Conservation (phyloP, 2,113 vertebrate genomes). For the Vicugna pacos region DNA sequence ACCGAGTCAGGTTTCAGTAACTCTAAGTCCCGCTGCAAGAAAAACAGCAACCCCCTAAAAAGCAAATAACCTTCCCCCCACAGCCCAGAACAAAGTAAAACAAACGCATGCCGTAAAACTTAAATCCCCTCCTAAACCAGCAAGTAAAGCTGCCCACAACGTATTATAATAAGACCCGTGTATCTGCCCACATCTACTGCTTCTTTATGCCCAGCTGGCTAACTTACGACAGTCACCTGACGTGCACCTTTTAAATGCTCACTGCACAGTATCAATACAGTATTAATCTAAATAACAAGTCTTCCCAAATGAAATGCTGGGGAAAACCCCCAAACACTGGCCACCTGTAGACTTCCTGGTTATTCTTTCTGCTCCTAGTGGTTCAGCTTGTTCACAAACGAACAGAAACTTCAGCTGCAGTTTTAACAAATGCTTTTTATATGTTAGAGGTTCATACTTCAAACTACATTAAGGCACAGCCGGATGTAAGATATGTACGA, state of each 20-base stretch:
- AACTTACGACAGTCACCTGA: background rate
- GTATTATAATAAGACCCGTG: background rate
- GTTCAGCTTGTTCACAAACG: background rate
- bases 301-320: background rate
- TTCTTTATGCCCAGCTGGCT: background rate
- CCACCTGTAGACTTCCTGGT: background rate
- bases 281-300: background rate
- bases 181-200: too few relatives aligned
- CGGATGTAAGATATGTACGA: background rate
- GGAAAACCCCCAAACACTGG: background rate
- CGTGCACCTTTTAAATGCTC: too few relatives aligned
- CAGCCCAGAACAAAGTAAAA: background rate
- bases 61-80: background rate
- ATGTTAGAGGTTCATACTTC: background rate
- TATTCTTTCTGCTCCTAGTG: background rate
- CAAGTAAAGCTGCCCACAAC: background rate
- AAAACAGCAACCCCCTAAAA: slow-evolving; percentile 34
- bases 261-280: background rate
- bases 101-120: background rate
- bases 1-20: slow-evolving; percentile 30
- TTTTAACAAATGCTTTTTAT: background rate
- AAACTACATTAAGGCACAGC: background rate
- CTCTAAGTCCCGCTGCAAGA: background rate
- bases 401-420: background rate
- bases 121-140: background rate